Conservation (phyloP, 2,888 invertebrate genomes). For the Heliconius charithonia region DNA sequence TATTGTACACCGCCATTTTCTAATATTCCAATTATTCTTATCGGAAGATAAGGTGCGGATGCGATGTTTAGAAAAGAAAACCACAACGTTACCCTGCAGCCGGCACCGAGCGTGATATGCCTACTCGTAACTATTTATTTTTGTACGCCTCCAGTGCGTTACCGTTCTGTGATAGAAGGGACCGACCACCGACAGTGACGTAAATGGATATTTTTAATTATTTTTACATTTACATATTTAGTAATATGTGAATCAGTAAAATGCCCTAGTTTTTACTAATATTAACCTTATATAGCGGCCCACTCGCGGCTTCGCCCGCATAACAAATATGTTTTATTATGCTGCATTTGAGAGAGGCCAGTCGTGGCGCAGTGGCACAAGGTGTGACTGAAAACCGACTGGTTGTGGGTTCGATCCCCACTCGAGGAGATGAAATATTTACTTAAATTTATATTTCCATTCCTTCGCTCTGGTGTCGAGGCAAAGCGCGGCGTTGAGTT, state of each 20-base stretch:
- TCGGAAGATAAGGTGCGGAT: conserved; percentile 75
- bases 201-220: conserved; percentile 7
- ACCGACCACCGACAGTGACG: conserved; percentile 63
- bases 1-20: background rate
- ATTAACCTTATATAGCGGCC: too few relatives aligned
- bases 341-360: too few relatives aligned
- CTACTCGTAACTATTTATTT: conserved; percentile 72
- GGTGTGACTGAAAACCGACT: too few relatives aligned
- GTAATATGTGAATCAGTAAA: background rate
- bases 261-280: background rate
- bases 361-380: too few relatives aligned
- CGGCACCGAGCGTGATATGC: conserved; percentile 61
- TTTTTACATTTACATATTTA: background rate
- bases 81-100: conserved; percentile 66
- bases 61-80: conserved; percentile 75
- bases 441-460: too few relatives aligned
- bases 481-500: too few relatives aligned
- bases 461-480: too few relatives aligned
- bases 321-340: too few relatives aligned
- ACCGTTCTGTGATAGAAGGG: conserved; percentile 62
- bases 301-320: too few relatives aligned
- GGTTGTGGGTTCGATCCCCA: too few relatives aligned
- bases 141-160: conserved; percentile 57
- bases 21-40: conserved; percentile 37
- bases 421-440: too few relatives aligned